Evolutionary conservation across 2,888 invertebrate species (phyloP).

Genomic region (Parnassius mnemosyne): DNA sequence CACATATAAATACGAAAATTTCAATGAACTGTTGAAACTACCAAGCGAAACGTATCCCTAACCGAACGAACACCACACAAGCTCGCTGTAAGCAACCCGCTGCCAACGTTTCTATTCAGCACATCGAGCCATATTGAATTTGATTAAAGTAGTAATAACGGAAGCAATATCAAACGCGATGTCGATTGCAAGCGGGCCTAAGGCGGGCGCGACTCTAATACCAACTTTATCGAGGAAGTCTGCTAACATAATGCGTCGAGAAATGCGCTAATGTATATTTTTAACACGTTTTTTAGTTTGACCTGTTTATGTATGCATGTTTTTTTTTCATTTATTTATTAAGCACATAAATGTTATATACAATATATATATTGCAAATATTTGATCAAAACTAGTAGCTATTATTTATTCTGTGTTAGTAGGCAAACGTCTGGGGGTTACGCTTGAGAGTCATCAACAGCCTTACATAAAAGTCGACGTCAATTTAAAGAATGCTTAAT

Average conservation of each 20-base stretch:
- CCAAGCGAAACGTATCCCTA: neutral
- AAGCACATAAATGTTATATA: no score
- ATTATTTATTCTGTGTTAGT: no score
- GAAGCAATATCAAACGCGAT: slow-evolving; percentile 32
- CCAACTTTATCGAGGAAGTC: slow-evolving; percentile 9
- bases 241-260: neutral
- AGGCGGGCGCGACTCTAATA: slow-evolving; percentile 22
- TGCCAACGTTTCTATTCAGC: slow-evolving; percentile 23
- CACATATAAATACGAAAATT: neutral
- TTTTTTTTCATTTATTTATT: no score
- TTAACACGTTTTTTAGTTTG: no score
- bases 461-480: no score
- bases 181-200: slow-evolving; percentile 29
- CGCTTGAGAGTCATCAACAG: no score
- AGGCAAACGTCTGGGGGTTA: no score
- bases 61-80: neutral
- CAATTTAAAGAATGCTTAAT: no score
- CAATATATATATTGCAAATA: no score
- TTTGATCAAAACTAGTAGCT: no score
- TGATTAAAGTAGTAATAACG: slow-evolving; percentile 41
- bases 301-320: no score
- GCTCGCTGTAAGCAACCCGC: slow-evolving; percentile 7
- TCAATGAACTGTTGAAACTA: neutral
- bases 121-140: slow-evolving; percentile 32
- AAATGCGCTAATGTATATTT: neutral